Base-by-base conservation (phyloP, 2,113 vertebrate species). In the Apeltes quadracus region DNA sequence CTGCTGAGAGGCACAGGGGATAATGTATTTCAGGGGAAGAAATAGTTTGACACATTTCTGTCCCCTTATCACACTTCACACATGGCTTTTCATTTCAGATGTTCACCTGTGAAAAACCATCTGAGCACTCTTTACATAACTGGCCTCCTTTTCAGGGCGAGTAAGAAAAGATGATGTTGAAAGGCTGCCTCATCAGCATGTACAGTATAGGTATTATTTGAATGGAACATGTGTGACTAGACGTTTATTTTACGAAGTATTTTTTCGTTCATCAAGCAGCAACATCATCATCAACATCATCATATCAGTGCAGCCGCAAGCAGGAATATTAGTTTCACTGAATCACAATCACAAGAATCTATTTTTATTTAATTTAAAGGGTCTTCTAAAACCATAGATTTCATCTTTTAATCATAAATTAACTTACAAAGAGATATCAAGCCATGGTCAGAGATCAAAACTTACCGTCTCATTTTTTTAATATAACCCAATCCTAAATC, bases 21-120 rank as follows among this genome's bases (percentile, higher is more conserved):
- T 48, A 44, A 27, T 14, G 48, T 67, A 44, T 73, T 78, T 36
- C 34, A 63, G 54, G 70, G 61, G 56, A 55, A 53, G 69, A 79
- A 77, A 69, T 61, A 72, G 39, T 41, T 20, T 61, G 39, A 55
- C 12, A 41, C 32, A 29, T 72, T 62, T 63, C 29, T 1, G 2
- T 34, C 27, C 16, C 59, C 58, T 87, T 84, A 82, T 87, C 74
- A 0, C 69, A 44, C 11, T 56, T 83, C 65, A 78, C 83, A 83
- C 76, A 78, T 62, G 69, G 66, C 36, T 75, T 75, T 70, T 36
- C 22, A 48, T 70, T 73, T 46, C 53, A 78, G 55, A 29, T 48
- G 25, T 62, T 74, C 78, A 75, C 59, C 69, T 78, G 53, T 77
- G 68, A 56, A 51, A 54, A 75, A n/a, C n/a, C 65, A 59, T 36